These are phyloP conservation scores for Thera britannica DNA, from an alignment of 2,888 invertebrate genomes.

Conservation along the genomic window DNA sequence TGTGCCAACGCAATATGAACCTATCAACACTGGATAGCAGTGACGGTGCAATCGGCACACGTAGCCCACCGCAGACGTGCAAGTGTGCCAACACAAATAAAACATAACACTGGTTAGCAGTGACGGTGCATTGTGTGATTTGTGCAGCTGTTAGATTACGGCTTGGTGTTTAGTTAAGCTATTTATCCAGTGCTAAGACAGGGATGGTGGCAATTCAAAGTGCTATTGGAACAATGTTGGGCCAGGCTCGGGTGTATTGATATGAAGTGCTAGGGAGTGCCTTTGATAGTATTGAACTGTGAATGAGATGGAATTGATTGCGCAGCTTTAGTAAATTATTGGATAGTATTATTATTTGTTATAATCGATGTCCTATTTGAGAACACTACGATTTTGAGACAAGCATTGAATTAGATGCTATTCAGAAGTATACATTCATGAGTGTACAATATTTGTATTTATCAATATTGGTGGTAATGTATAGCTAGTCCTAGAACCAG, in stretches of 20 bases:
- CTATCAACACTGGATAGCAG: background rate
- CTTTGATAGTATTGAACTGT: slow-evolving; percentile 55
- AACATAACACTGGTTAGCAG: background rate
- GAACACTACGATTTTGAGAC: slow-evolving; percentile 50
- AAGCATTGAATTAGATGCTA: slow-evolving; percentile 51
- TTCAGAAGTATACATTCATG: slow-evolving; percentile 44
- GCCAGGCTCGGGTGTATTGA: slow-evolving; percentile 46
- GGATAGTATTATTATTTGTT: slow-evolving; percentile 67
- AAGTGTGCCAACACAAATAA: slow-evolving; percentile 1
- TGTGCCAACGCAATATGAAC: slow-evolving; percentile 12
- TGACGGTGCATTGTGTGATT: slow-evolving; percentile 18
- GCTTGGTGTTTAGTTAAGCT: slow-evolving; percentile 21
- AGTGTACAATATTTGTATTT: slow-evolving; percentile 44
- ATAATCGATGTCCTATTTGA: slow-evolving; percentile 56
- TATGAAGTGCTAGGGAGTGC: slow-evolving; percentile 62
- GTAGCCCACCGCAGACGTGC: background rate
- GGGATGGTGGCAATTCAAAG: slow-evolving; percentile 55
- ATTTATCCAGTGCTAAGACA: slow-evolving; percentile 40
- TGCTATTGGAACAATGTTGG: slow-evolving; percentile 39
- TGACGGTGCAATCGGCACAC: background rate
- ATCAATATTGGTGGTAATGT: slow-evolving; percentile 32
- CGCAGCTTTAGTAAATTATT: slow-evolving; percentile 56
- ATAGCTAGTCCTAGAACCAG: slow-evolving; percentile 38
- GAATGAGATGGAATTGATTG: slow-evolving; percentile 54
- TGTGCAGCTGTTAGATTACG: slow-evolving; percentile 20